A percentile compares a stretch with the other conserved stretches of the same genome.
Conservation (phyloP, 2,888 invertebrate species). For the Tetranychus truncatus region DNA sequence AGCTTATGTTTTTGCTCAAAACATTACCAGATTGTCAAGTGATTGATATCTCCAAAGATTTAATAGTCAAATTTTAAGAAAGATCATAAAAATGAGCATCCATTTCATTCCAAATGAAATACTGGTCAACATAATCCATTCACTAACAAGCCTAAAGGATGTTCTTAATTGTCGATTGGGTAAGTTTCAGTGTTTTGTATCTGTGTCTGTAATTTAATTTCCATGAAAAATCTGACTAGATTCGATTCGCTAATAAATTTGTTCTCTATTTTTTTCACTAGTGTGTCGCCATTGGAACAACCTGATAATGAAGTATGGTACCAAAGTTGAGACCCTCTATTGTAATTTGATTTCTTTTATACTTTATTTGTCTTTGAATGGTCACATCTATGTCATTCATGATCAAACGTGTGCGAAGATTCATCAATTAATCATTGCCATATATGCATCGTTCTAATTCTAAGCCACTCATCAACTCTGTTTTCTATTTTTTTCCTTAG, state of each 20-base stretch:
- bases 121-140: not conserved
- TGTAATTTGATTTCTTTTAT: not conserved
- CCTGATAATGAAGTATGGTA: not conserved
- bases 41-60: no score
- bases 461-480: not conserved
- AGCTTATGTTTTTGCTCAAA: no score
- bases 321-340: not conserved
- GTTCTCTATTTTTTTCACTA: not conserved
- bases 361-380: not conserved
- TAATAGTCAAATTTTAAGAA: not conserved
- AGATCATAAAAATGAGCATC: not conserved
- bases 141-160: not conserved
- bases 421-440: not conserved
- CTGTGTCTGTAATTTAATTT: not conserved
- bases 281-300: not conserved
- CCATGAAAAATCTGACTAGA: not conserved
- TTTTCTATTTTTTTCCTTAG: not conserved
- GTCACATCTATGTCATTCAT: not conserved
- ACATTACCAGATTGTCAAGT: no score
- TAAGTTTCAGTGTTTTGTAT: not conserved
- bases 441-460: not conserved
- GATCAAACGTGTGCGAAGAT: not conserved
- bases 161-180: not conserved
- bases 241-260: not conserved
- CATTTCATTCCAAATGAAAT: not conserved